A percentile compares a stretch with the other conserved stretches of the same genome.
Evolutionary conservation across 2,888 invertebrate genomes (phyloP).

Genomic region (Drosophila lutescens): DNA sequence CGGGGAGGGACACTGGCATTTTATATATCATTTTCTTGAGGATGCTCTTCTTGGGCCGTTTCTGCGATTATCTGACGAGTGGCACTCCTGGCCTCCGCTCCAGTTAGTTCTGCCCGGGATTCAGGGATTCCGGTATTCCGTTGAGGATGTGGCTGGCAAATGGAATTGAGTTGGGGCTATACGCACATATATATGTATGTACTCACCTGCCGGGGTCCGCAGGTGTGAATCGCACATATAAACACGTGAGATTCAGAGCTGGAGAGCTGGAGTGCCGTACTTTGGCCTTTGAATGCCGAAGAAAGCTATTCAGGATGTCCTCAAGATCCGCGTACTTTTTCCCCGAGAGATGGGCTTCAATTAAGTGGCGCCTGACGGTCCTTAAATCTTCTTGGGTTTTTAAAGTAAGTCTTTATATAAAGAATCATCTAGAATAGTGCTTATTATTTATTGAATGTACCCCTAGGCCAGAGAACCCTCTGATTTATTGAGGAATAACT

Average conservation of each 20-base stretch:
- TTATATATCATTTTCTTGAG: slow-evolving; percentile 40
- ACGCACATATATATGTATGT: not conserved
- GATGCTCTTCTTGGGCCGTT: slow-evolving; percentile 57
- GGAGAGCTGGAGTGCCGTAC: slow-evolving; percentile 22
- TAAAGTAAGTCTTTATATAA: too few relatives aligned
- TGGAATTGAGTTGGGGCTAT: slow-evolving; percentile 12
- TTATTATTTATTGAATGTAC: not conserved
- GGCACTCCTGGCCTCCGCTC: slow-evolving; percentile 37
- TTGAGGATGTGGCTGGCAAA: slow-evolving; percentile 3
- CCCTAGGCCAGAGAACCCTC: too few relatives aligned
- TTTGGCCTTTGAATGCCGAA: slow-evolving; percentile 13
- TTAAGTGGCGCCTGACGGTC: slow-evolving; percentile 10
- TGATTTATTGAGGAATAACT: not conserved
- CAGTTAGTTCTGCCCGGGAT: slow-evolving; percentile 26
- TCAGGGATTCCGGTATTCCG: slow-evolving; percentile 6
- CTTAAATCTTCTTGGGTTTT: too few relatives aligned
- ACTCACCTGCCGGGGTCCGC: slow-evolving; percentile 17
- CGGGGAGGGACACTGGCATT: slow-evolving; percentile 19
- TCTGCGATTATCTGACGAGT: slow-evolving; percentile 67
- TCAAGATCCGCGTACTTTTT: slow-evolving; percentile 1
- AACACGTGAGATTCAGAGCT: not conserved
- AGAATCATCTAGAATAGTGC: too few relatives aligned
- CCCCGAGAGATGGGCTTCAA: not conserved
- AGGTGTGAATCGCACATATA: slow-evolving; percentile 32
- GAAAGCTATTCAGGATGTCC: slow-evolving; percentile 35